Percentiles rank a stretch among this genome's conserved stretches.
Evolutionary conservation across 2,797 vertebrate genomes (phyloP).

Genomic region (Spatula versicolor): DNA sequence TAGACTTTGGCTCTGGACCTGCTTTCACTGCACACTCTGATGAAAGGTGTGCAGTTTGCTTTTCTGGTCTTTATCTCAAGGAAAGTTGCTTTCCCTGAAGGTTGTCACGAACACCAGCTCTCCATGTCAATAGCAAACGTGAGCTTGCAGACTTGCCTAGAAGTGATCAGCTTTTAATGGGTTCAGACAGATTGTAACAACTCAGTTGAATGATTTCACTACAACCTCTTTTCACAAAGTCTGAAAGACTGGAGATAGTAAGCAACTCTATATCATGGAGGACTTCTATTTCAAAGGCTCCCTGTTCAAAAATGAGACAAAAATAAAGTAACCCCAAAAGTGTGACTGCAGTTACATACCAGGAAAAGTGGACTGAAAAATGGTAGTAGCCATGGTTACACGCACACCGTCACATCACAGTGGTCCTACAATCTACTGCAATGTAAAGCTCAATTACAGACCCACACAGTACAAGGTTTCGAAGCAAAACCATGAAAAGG

Average conservation of each 20-base stretch:
- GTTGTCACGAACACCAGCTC: background rate
- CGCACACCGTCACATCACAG: background rate
- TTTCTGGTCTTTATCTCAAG: background rate
- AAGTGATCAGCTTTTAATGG: background rate
- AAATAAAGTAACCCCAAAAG: constrained; percentile 39
- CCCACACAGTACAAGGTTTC: background rate
- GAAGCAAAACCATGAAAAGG: background rate
- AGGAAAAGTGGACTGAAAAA: constrained; percentile 38
- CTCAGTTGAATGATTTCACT: background rate
- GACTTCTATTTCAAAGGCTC: constrained; percentile 22
- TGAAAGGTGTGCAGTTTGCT: constrained; percentile 12
- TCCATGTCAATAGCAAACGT: background rate
- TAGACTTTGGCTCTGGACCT: background rate
- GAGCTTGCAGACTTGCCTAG: background rate
- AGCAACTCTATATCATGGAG: background rate
- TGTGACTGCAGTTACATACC: background rate
- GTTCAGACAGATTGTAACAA: background rate
- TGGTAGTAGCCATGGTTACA: constrained; percentile 47
- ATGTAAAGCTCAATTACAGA: constrained; percentile 15
- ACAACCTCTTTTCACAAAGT: background rate
- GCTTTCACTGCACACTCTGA: background rate
- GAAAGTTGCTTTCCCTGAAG: background rate
- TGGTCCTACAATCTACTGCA: constrained; percentile 14
- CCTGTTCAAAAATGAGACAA: background rate
- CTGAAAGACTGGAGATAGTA: background rate